Conservation (phyloP, 2,888 invertebrate genomes). For the Osedax fenrisi region DNA sequence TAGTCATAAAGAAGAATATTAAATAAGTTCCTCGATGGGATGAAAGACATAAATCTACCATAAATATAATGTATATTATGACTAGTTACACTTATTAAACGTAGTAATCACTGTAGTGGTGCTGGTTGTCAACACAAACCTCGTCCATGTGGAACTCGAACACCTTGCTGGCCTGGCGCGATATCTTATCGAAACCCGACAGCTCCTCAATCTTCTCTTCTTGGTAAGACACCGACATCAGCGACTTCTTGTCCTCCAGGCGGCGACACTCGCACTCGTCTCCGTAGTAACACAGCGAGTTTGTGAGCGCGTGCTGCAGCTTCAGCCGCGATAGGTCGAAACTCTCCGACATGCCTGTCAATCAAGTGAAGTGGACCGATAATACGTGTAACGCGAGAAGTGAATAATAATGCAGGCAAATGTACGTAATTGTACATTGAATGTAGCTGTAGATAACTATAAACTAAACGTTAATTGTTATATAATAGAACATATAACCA, state of each 20-base stretch:
- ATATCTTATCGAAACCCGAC: not conserved
- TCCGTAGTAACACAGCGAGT: constrained; percentile 31
- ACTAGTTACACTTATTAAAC: too few species aligned
- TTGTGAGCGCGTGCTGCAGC: constrained; percentile 48
- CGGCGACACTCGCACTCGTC: constrained; percentile 63
- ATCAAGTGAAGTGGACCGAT: too few species aligned
- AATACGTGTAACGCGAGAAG: too few species aligned
- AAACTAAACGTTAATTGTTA: too few species aligned
- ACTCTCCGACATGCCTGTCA: not conserved
- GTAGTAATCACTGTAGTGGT: too few species aligned
- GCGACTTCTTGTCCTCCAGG: constrained; percentile 53
- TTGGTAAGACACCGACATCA: not conserved
- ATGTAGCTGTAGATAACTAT: too few species aligned
- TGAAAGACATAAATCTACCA: too few species aligned
- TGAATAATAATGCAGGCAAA: constrained; percentile 58
- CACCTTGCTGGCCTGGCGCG: not conserved
- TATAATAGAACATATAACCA: too few species aligned
- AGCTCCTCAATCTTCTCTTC: not conserved
- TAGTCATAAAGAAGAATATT: too few species aligned
- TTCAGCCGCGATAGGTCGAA: constrained; percentile 60
- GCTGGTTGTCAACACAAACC: not conserved
- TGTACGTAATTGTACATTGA: too few species aligned
- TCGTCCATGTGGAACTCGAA: not conserved
- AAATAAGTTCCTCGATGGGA: too few species aligned
- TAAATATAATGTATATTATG: too few species aligned